Percentiles rank a stretch among this genome's conserved stretches.
These are phyloP conservation scores for Scaptomyza hsui DNA, from an alignment of 1,140 invertebrate species.

Conservation along the genomic window DNA sequence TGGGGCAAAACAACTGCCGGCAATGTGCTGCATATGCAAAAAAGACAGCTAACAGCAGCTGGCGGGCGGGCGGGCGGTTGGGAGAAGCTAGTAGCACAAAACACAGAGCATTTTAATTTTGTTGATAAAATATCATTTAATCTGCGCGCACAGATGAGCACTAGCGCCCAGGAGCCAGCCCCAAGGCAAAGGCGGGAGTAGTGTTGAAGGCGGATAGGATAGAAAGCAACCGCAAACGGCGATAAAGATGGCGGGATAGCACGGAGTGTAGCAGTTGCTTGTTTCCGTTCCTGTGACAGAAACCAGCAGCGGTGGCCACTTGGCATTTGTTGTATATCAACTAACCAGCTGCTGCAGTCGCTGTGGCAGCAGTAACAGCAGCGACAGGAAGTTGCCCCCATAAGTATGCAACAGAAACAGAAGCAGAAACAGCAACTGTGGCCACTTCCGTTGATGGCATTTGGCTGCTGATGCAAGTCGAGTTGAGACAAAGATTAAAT, in stretches of 20 bases:
- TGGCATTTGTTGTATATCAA: constrained; percentile 43
- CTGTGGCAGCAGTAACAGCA: constrained; percentile 3
- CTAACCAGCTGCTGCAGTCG: constrained; percentile 25
- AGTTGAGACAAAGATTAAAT: constrained; percentile 36
- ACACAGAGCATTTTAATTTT: constrained; percentile 68
- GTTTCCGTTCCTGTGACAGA: constrained; percentile 39
- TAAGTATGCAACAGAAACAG: constrained; percentile 47
- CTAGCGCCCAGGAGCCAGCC: constrained; percentile 1
- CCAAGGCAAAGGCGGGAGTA: not conserved
- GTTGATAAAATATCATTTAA: constrained; percentile 77
- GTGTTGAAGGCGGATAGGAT: constrained; percentile 5
- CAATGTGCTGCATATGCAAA: constrained; percentile 25
- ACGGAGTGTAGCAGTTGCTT: constrained; percentile 9
- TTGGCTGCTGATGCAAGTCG: constrained; percentile 7
- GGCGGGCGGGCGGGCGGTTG: constrained; percentile 12
- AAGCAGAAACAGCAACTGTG: not conserved
- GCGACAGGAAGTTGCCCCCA: constrained; percentile 34
- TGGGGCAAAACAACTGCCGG: constrained; percentile 25
- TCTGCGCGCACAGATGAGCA: constrained; percentile 49
- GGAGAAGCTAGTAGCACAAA: constrained; percentile 1
- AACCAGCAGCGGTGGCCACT: constrained; percentile 20
- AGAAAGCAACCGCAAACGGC: constrained; percentile 34
- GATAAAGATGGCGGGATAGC: constrained; percentile 25
- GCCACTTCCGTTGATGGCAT: constrained; percentile 34
- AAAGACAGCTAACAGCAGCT: constrained; percentile 11